These are phyloP conservation scores for Crotalus helleri DNA, from an alignment of 2,113 vertebrate species.

Conservation along the genomic window DNA sequence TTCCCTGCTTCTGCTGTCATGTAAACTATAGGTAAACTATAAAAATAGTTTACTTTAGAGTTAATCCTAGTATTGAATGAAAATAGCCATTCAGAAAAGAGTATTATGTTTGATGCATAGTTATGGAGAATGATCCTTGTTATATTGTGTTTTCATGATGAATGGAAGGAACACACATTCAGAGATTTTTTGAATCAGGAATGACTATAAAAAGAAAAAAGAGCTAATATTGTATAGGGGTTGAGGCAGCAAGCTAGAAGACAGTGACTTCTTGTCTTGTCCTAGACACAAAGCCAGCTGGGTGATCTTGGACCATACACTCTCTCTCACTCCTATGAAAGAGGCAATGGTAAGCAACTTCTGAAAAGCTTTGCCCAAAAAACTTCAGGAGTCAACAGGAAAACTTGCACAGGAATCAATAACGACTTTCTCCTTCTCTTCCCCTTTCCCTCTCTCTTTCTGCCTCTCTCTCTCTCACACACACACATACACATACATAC, in stretches of 20 bases:
- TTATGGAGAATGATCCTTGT: background rate
- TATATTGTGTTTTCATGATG: background rate
- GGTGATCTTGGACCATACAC: background rate
- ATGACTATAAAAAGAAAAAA: background rate
- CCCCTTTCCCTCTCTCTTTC: too few species aligned
- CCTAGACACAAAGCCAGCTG: background rate
- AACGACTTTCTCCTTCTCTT: background rate
- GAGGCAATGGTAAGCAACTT: background rate
- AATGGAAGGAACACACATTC: background rate
- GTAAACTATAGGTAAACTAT: background rate
- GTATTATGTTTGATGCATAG: background rate
- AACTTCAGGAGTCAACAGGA: background rate
- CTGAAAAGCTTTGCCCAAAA: background rate
- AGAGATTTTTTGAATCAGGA: background rate
- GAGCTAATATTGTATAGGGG: background rate
- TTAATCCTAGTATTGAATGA: background rate
- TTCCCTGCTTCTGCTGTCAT: background rate
- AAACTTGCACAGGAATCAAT: background rate
- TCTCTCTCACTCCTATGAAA: background rate
- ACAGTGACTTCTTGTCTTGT: background rate
- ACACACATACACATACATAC: background rate
- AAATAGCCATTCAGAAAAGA: background rate
- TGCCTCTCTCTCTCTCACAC: background rate
- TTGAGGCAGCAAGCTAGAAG: background rate
- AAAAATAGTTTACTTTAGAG: background rate